Base-by-base conservation (phyloP, 2,113 vertebrate genomes). In the Cheilinus undulatus region DNA sequence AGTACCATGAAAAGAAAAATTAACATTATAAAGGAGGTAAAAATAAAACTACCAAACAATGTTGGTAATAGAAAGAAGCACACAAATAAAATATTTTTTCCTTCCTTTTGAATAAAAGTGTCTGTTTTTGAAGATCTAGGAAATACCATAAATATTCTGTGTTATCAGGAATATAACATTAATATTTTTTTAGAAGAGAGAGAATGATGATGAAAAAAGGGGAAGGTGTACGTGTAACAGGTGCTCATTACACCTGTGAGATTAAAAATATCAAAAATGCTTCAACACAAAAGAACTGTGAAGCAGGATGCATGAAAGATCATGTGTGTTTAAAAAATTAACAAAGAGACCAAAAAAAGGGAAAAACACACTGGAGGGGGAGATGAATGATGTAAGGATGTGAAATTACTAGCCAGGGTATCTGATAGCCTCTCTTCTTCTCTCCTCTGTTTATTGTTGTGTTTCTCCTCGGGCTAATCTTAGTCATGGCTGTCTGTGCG, bases 361-460 rank as follows among this genome's bases (percentile, higher is more conserved):
- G 15, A 34, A 10, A 67, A 9, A 62, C 40, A 49, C 26, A 10
- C 3, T 19, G 32, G 63, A 40, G 73, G 68, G 46, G 72, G 38
- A 81, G 48, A 86, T 81, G 83, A 80, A 84, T 92, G 89, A 92
- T 86, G 90, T 80, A 91, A 91, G 69, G 53, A 76, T 67, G 59
- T 80, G 88, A 92, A 90, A 92, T 80, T 48, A 78, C 30, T 78
- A 73, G 49, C 43, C 19, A 61, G 51, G 22, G 38, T 64, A 66
- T 81, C 58, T 82, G 73, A 76, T 75, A 65, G 66, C 57, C 49
- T 77, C 50, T 45, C 54, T 26, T 38, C 26, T 45, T 46, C 66
- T 51, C 49, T 45, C 20, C 54, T 62, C 42, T 77, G 34, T 70
- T 81, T 56, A 69, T 69, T 82, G 54, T 74, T 78, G 65, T 74